Evolutionary conservation across 2,113 vertebrate genomes (phyloP).

Genomic region (Gopherus evgoodei): DNA sequence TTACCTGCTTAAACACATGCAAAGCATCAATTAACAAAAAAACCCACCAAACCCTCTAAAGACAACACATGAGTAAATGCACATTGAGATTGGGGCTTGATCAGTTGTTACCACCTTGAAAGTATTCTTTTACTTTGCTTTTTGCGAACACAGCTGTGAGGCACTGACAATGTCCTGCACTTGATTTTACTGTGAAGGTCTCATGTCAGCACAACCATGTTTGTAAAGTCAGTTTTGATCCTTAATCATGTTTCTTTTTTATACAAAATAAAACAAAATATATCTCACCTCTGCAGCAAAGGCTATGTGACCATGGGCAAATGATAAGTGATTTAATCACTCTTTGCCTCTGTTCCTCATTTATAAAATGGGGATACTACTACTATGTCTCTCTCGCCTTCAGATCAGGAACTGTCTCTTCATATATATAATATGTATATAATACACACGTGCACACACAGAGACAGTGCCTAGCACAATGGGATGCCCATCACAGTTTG

Average conservation of each 20-base stretch:
- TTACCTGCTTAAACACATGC: neutral
- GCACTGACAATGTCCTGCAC: neutral
- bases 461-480: neutral
- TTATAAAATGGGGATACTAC: no score
- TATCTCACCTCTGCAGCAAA: neutral
- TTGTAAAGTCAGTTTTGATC: neutral
- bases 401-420: no score
- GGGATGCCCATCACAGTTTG: neutral
- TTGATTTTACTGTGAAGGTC: neutral
- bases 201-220: neutral
- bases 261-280: neutral
- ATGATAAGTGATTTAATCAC: neutral
- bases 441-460: no score
- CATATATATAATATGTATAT: no score
- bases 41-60: neutral
- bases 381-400: no score
- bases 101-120: neutral
- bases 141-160: neutral
- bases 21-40: neutral
- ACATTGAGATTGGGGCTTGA: neutral
- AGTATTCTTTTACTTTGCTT: neutral
- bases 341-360: neutral
- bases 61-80: neutral
- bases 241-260: neutral
- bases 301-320: neutral